Evolutionary conservation across 1,140 invertebrate genomes (phyloP), one percentile per base, ranked within the genome.

Genomic region (Heterodera carotae): DNA sequence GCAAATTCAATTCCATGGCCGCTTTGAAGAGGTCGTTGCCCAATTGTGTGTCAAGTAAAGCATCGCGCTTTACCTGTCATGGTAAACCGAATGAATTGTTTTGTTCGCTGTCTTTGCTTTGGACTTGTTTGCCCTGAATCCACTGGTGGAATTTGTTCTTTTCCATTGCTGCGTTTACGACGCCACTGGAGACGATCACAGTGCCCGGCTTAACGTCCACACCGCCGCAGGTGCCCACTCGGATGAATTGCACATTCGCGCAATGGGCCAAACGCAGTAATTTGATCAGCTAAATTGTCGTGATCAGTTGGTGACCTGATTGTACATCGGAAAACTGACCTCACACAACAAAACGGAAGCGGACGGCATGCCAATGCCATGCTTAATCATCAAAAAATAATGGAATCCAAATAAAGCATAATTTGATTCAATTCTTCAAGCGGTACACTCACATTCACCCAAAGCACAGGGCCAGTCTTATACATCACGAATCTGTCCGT

Each of bases 401-500:
- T 62, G 68, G 64, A 48, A 74, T 12, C 25, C 56, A 34, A 76
- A 36, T n/a, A 39, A 18, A 8, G 48, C 48, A 56, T 31, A 29
- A 2, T 66, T 34, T 66, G 62, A 31, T 0, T 22, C 3, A 68
- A 39, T 39, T 29, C 29, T 31, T 69, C n/a, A n/a, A 73, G n/a
- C n/a, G 39, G 39, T 43, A 56, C 84, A 93, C 93, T 93, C 91
- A 96, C 94, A 88, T 93, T 95, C 76, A 95, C 91, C 80, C 92
- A 94, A 0, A 96, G 90, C 33, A 96, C 93, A 0, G 94, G 93
- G n/a, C 94, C 94, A 34, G 97, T 93, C 92, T 98, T 98, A 89
- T 93, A 99, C 93, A 98, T 94, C 27, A 93, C 93, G 89, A 97
- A 99, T 82, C 96, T 91, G 88, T 97, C 95, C 12, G 94, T 79